These are phyloP conservation scores for Cheilosia pagana DNA, from an alignment of 2,888 invertebrate genomes.

Conservation along the genomic window DNA sequence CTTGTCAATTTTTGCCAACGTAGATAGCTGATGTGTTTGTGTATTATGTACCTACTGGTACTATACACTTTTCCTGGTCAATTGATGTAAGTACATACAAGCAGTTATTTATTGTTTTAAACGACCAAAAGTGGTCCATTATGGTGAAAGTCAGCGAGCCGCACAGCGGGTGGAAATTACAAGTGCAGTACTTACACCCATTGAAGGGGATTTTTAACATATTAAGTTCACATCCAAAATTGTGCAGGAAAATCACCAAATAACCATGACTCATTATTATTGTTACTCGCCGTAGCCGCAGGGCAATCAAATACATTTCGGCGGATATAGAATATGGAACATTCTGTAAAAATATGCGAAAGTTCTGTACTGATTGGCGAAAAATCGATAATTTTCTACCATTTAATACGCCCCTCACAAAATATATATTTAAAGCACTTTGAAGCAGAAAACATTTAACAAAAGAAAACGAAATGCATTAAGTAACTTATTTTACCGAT, in stretches of 20 bases:
- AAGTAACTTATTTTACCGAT: not conserved
- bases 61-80: conserved; percentile 2
- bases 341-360: not conserved
- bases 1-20: conserved; percentile 39
- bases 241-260: conserved; percentile 3
- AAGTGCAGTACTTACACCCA: not conserved
- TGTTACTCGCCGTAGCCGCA: not conserved
- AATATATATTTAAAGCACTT: not conserved
- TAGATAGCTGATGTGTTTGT: conserved; percentile 12
- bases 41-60: not conserved
- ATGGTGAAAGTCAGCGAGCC: conserved; percentile 2
- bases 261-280: conserved; percentile 39
- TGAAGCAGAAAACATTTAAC: not conserved
- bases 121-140: not conserved
- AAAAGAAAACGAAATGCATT: not conserved
- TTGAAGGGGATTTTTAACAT: not conserved
- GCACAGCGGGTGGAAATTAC: not conserved
- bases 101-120: not conserved
- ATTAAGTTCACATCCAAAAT: conserved; percentile 3
- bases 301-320: not conserved
- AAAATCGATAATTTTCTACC: conserved; percentile 43
- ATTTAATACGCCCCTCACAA: conserved; percentile 24
- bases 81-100: conserved; percentile 24
- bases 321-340: not conserved
- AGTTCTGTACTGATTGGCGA: conserved; percentile 16